Percentiles rank a stretch among this genome's conserved stretches.
These are phyloP conservation scores for Pantala flavescens DNA, from an alignment of 1,140 invertebrate genomes.

Conservation along the genomic window DNA sequence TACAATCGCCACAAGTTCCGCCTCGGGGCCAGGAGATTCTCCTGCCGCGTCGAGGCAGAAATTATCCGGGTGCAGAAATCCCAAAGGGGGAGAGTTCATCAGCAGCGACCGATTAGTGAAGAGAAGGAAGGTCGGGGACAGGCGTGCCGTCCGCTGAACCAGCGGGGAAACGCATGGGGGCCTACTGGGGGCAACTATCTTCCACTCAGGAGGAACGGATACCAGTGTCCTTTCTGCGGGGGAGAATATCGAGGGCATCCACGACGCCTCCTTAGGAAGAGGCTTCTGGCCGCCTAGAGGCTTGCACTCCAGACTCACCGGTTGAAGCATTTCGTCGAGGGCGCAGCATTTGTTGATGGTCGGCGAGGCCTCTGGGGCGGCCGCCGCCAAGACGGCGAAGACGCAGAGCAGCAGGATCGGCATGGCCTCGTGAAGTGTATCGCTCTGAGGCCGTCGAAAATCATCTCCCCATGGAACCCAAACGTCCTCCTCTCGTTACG, in stretches of 20 bases:
- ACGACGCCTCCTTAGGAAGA: not conserved
- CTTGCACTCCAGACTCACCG: not conserved
- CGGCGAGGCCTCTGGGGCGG: conserved; percentile 19
- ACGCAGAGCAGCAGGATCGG: conserved; percentile 23
- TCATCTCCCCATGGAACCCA: conserved; percentile 39
- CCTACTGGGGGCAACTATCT: conserved; percentile 28
- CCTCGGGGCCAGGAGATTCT: not conserved
- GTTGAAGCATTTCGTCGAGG: not conserved
- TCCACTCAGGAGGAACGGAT: conserved; percentile 39
- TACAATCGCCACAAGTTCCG: not conserved
- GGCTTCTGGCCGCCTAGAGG: not conserved
- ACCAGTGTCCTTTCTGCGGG: conserved; percentile 28
- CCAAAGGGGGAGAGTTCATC: conserved; percentile 31
- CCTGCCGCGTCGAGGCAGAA: conserved; percentile 19
- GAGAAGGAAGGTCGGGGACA: conserved; percentile 33
- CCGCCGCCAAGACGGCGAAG: conserved; percentile 15
- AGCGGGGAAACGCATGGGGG: conserved; percentile 32
- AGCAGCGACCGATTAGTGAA: conserved; percentile 46
- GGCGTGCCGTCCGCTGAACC: conserved; percentile 29
- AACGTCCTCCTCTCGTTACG: conserved; percentile 27
- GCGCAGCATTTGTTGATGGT: not conserved
- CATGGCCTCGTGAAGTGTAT: conserved; percentile 14
- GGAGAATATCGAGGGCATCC: conserved; percentile 37
- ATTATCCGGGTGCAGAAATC: conserved; percentile 26
- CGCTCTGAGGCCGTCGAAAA: conserved; percentile 13